phyloP scores from a whole-genome alignment of 1,140 invertebrate genomes.

The Drosophila simulans region DNA sequence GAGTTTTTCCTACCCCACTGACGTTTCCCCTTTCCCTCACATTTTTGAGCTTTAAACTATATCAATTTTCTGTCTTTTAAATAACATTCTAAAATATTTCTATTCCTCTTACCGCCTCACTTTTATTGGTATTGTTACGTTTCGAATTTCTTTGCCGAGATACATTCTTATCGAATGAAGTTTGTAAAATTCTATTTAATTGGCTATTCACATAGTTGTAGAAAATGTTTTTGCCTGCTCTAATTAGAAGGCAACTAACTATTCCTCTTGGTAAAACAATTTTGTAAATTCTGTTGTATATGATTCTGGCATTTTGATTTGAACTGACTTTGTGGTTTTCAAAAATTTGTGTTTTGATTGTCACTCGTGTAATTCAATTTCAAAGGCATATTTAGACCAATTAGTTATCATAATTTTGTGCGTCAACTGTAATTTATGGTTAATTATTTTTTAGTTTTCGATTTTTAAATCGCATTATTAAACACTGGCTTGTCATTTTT shows the following conservation, averaged over 20 bases:
- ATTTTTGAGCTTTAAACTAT: neutral
- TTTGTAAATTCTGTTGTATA: neutral
- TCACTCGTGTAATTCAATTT: neutral
- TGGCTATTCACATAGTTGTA: too few relatives aligned
- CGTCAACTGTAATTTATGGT: neutral
- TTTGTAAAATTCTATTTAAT: too few relatives aligned
- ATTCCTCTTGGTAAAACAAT: neutral
- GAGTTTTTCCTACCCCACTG: neutral
- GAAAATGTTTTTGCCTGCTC: neutral
- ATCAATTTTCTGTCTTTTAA: neutral
- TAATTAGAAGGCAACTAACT: neutral
- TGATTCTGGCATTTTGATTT: too few relatives aligned
- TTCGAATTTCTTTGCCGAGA: too few relatives aligned
- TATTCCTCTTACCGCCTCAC: too few relatives aligned
- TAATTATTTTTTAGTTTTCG: too few relatives aligned
- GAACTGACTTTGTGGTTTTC: neutral
- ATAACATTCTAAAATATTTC: neutral
- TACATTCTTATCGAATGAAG: too few relatives aligned
- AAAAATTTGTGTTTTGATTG: neutral
- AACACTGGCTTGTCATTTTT: neutral
- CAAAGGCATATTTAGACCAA: constrained; percentile 5
- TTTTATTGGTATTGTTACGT: too few relatives aligned
- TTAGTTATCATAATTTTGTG: constrained; percentile 5
- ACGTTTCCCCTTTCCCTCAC: neutral
- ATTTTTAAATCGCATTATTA: neutral